Evolutionary conservation across 1,140 invertebrate genomes (phyloP), one percentile per base, ranked within the genome.

Genomic region (Mercenaria mercenaria): DNA sequence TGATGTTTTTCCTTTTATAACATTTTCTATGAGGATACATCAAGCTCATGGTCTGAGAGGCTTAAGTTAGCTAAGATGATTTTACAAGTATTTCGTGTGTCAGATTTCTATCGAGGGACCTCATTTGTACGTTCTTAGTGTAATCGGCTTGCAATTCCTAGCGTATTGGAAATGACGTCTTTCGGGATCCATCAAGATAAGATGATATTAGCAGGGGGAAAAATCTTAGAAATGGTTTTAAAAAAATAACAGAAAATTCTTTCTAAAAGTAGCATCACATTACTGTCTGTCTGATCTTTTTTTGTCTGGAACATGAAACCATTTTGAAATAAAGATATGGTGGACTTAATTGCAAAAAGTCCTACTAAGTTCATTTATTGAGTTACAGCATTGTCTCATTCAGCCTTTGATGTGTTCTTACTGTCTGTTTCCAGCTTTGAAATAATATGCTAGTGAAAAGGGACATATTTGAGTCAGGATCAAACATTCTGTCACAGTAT

Each of bases 71-170:
- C 72, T 88, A 88, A 88, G 86, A 80, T 6, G 86, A 64, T 81
- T 88, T 81, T 74, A 79, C 86, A 79, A 41, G 32, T 61, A 81
- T 64, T 61, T 81, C 77, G 18, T 80, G 86, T 79, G 76, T 81
- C 56, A 52, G 61, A 88, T 88, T 88, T 79, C 76, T 56, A 56
- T 76, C 52, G 47, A n/a, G 86, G 86, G 76, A 81, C 59, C 86
- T 88, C 86, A 88, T 88, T 88, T 88, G 86, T 88, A 41, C 50
- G 32, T 81, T 52, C 86, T 88, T 88, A 88, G 86, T 81, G 56
- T 88, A 88, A 88, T 64, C 86, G 52, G 76, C 86, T 77, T 79
- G 76, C 39, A 41, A 34, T 69, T 67, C 61, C 61, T 23, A 76
- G 67, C 69, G 34, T 39, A 52, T 50, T 79, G 76, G 76, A 79